Percentiles rank a stretch among this genome's conserved stretches.
Evolutionary conservation across 1,140 invertebrate species (phyloP).

Genomic region (Monomorium pharaonis): DNA sequence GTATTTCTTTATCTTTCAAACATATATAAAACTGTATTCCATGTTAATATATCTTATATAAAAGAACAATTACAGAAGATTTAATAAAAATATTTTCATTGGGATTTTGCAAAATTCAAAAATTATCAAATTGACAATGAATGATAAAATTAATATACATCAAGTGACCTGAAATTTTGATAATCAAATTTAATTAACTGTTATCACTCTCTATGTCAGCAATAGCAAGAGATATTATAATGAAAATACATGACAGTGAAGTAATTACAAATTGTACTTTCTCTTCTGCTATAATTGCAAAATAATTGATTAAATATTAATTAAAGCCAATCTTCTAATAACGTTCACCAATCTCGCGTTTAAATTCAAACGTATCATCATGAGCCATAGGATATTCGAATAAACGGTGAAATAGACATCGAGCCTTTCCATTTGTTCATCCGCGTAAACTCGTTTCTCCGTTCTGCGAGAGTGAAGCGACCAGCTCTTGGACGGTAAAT

Average conservation of each 20-base stretch:
- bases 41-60: not conserved
- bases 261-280: not conserved
- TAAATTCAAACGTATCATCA: not conserved
- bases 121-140: not conserved
- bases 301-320: slow-evolving; percentile 4
- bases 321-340: not conserved
- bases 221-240: not conserved
- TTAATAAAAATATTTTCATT: not conserved
- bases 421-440: slow-evolving; percentile 44
- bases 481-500: slow-evolving; percentile 51
- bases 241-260: not conserved
- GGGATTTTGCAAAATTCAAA: not conserved
- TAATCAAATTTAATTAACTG: slow-evolving; percentile 5
- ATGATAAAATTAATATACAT: not conserved
- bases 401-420: slow-evolving; percentile 18
- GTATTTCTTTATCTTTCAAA: not conserved
- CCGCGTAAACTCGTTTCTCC: slow-evolving; percentile 37
- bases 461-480: slow-evolving; percentile 37
- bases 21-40: not conserved
- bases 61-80: not conserved
- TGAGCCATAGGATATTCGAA: not conserved
- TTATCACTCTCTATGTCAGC: not conserved
- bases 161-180: not conserved
- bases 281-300: not conserved
- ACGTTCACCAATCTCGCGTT: not conserved